Conservation (phyloP, 2,113 vertebrate species). For the Odobenus rosmarus region DNA sequence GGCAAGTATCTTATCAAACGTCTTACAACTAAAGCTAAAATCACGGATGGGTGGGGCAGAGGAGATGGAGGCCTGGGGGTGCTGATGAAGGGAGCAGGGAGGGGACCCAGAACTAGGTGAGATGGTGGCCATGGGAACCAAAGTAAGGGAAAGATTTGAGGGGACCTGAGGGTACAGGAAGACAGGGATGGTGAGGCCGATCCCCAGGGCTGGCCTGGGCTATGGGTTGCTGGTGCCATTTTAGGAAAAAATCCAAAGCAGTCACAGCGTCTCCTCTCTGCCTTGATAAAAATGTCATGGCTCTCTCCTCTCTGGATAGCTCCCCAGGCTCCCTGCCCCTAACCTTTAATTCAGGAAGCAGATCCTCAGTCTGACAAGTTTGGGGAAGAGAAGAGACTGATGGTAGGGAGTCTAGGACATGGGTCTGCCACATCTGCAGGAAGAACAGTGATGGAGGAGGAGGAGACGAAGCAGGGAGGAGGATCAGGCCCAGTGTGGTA, state of each 20-base stretch:
- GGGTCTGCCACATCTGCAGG: not conserved
- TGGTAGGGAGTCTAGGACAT: not conserved
- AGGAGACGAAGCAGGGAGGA: not conserved
- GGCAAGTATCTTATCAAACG: not conserved
- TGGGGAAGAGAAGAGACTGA: not conserved
- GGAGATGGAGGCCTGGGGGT: not conserved
- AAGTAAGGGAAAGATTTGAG: not conserved
- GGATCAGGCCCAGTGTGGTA: not conserved
- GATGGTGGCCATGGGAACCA: not conserved
- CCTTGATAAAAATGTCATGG: not conserved
- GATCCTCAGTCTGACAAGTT: not conserved
- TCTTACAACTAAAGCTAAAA: not conserved
- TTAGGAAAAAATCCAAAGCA: not conserved
- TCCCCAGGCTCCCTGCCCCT: not conserved
- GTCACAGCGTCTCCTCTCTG: not conserved
- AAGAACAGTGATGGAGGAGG: not conserved
- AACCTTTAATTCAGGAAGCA: not conserved
- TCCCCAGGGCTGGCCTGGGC: not conserved
- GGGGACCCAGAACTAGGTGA: not conserved
- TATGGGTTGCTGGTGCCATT: not conserved
- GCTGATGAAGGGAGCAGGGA: not conserved
- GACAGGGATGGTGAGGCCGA: not conserved
- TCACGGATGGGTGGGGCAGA: not conserved
- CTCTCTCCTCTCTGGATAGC: not conserved
- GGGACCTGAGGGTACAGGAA: not conserved